Conservation (phyloP, 2,113 vertebrate species). For the Sporophila hypoxantha region DNA sequence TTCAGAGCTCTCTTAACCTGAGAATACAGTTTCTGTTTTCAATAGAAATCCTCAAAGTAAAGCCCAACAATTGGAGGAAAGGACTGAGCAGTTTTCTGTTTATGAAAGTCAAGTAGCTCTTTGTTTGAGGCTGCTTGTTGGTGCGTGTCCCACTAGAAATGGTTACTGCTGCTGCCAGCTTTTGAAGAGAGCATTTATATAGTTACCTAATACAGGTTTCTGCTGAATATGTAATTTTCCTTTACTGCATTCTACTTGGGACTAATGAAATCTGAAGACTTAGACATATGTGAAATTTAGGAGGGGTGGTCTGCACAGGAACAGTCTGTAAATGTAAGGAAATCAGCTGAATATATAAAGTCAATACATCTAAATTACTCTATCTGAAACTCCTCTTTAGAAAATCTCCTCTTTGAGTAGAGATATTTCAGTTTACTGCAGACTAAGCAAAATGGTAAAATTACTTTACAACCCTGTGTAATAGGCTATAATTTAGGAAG, state of each 20-base stretch:
- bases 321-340: not conserved
- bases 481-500: not conserved
- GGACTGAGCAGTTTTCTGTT: not conserved
- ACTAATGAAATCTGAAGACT: not conserved
- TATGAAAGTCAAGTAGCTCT: not conserved
- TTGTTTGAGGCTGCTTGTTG: not conserved
- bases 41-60: not conserved
- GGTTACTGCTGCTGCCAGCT: not conserved
- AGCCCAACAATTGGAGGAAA: not conserved
- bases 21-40: not conserved
- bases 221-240: not conserved
- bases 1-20: not conserved
- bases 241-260: not conserved
- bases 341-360: not conserved
- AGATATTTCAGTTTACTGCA: not conserved
- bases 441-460: not conserved
- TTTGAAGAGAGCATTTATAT: not conserved
- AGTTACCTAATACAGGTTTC: not conserved
- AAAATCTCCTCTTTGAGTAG: not conserved
- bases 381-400: not conserved
- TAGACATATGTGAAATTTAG: not conserved
- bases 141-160: not conserved
- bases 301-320: not conserved
- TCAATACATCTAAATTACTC: not conserved
- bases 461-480: not conserved